A percentile compares a stretch with the other conserved stretches of the same genome.
phyloP scores from a whole-genome alignment of 92 coral and sea anemone species.

The Paragorgia papillata region DNA sequence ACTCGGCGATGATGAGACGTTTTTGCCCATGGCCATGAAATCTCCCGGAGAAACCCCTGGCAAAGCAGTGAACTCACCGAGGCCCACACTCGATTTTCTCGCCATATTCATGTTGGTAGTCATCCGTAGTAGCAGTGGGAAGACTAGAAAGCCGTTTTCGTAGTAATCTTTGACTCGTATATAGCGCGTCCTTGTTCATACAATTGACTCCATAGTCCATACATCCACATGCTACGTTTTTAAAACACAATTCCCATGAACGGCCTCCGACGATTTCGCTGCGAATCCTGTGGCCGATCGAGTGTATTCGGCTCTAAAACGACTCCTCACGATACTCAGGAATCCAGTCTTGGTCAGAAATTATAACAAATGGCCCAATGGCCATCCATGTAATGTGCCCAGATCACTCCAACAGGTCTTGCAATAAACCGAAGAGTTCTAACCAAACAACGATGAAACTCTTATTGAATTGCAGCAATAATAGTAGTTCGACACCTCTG shows the following conservation, averaged over 20 bases:
- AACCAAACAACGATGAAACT: not conserved
- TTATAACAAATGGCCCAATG: not conserved
- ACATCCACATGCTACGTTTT: conserved; percentile 21
- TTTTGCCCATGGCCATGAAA: conserved; percentile 3
- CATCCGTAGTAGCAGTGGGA: conserved; percentile 3
- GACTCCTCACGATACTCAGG: not conserved
- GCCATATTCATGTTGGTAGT: conserved; percentile 31
- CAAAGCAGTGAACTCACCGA: not conserved
- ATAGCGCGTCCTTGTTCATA: not conserved
- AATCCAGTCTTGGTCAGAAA: not conserved
- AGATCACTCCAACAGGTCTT: not conserved
- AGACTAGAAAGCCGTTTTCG: not conserved
- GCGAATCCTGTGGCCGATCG: not conserved
- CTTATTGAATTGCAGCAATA: conserved; percentile 1
- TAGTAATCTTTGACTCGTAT: conserved; percentile 35
- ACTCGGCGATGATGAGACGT: conserved; percentile 4
- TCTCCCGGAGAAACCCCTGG: conserved; percentile 2
- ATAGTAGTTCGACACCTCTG: not conserved
- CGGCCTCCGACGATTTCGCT: conserved; percentile 3
- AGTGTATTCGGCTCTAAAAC: not conserved
- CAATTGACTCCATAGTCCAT: conserved; percentile 22
- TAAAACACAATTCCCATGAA: not conserved
- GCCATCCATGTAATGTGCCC: conserved; percentile 4
- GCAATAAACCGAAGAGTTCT: not conserved
- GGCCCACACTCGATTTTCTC: conserved; percentile 13